Conservation (phyloP, 2,888 invertebrate species). For the Cyclophora punctaria region DNA sequence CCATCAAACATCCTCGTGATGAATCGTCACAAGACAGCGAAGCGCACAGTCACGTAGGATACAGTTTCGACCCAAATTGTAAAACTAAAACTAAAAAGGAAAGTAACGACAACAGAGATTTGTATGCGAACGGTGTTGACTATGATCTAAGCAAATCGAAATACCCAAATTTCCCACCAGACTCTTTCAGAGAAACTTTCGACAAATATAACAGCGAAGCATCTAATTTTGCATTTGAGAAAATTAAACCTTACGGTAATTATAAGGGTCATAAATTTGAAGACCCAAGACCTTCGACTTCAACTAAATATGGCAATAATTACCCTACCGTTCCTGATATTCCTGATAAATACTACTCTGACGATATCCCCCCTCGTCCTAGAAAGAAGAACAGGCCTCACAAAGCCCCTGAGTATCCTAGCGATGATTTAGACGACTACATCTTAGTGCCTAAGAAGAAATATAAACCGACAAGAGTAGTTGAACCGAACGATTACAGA, state of each 20-base stretch:
- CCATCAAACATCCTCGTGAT: conserved; percentile 56
- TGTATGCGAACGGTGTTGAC: conserved; percentile 41
- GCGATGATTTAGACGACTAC: conserved; percentile 55
- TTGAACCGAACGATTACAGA: conserved; percentile 44
- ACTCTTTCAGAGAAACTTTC: conserved; percentile 40
- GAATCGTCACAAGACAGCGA: conserved; percentile 36
- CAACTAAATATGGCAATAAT: conserved; percentile 29
- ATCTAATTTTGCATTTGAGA: conserved; percentile 47
- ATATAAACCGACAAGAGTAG: conserved; percentile 41
- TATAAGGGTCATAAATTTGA: conserved; percentile 45
- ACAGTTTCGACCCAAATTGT: conserved; percentile 54
- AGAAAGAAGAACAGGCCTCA: conserved; percentile 52
- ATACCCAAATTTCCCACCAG: conserved; percentile 37
- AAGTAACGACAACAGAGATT: conserved; percentile 30
- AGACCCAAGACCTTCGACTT: conserved; percentile 34
- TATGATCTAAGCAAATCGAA: conserved; percentile 42
- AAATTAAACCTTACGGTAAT: conserved; percentile 40
- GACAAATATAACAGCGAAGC: conserved; percentile 47
- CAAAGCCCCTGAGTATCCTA: conserved; percentile 41
- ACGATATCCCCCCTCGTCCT: conserved; percentile 45
- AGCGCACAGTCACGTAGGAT: conserved; percentile 52
- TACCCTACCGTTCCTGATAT: conserved; percentile 44
- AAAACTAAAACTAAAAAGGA: conserved; percentile 57
- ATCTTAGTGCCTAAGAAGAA: conserved; percentile 63
- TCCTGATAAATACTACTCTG: conserved; percentile 43